Conservation (phyloP, 2,888 invertebrate species). For the Tenthredo mesomela region DNA sequence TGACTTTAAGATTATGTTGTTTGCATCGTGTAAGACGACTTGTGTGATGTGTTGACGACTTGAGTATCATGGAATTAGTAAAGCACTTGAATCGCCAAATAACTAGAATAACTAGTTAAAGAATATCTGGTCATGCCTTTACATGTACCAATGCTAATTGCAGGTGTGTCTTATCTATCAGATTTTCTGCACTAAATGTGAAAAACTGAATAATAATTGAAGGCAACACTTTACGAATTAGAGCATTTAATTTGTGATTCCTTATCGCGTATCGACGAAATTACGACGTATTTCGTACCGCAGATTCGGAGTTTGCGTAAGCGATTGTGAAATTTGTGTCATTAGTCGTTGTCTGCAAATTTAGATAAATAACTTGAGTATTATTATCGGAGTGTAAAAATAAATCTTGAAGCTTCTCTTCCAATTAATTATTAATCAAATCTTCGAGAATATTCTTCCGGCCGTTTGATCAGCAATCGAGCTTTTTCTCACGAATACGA, state of each 20-base stretch:
- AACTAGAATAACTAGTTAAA: background rate
- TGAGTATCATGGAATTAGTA: background rate
- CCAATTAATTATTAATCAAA: too few relatives aligned
- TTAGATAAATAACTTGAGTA: background rate
- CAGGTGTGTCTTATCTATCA: background rate
- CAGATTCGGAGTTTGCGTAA: constrained; percentile 6
- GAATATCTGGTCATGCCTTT: background rate
- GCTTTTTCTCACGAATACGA: background rate
- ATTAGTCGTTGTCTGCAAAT: background rate
- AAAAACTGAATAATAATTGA: background rate
- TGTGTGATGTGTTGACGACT: background rate
- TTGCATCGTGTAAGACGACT: constrained; percentile 22
- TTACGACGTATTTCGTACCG: background rate
- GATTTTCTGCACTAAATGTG: background rate
- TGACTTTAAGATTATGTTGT: constrained; percentile 43
- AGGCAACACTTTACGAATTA: background rate
- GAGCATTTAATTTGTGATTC: background rate
- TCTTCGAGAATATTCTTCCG: too few relatives aligned
- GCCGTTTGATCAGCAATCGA: background rate
- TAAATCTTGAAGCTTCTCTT: too few relatives aligned
- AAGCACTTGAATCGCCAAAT: background rate
- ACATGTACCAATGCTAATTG: background rate
- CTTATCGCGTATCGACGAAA: background rate
- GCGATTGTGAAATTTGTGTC: constrained; percentile 25
- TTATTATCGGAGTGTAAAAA: background rate